Conservation (phyloP, 2,888 invertebrate genomes). For the Lacanobia wlatinum region DNA sequence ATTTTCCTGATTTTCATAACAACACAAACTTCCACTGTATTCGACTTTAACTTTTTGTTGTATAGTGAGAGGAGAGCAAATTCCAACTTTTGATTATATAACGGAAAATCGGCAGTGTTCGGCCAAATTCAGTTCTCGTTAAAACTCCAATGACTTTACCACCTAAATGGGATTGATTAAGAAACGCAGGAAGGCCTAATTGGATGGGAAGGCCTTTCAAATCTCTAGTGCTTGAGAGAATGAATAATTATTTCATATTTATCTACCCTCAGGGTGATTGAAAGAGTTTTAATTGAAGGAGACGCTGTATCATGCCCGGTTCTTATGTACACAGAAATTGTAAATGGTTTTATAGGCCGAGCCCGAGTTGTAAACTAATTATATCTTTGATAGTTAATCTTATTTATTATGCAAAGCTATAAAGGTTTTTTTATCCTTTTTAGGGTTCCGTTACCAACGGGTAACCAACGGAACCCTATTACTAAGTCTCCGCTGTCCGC, state of each 20-base stretch:
- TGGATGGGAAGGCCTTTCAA: slow-evolving; percentile 64
- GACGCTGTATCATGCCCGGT: slow-evolving; percentile 7
- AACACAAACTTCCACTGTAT: slow-evolving; percentile 41
- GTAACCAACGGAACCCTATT: no score
- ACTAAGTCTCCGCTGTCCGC: no score
- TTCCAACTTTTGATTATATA: slow-evolving; percentile 61
- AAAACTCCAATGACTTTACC: slow-evolving; percentile 66
- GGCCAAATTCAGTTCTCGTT: slow-evolving; percentile 60
- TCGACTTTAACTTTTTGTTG: slow-evolving; percentile 55
- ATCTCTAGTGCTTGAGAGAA: slow-evolving; percentile 51
- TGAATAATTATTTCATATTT: slow-evolving; percentile 65
- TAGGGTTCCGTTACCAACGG: not conserved
- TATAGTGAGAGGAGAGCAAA: slow-evolving; percentile 47
- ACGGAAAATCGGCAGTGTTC: slow-evolving; percentile 51
- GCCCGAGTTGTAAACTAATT: slow-evolving; percentile 2
- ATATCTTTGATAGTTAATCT: slow-evolving; percentile 11
- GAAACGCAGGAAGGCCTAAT: slow-evolving; percentile 67
- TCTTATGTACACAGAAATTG: slow-evolving; percentile 26
- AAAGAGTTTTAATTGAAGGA: slow-evolving; percentile 36
- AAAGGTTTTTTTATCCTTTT: not conserved
- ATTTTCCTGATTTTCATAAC: slow-evolving; percentile 51
- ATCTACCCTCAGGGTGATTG: slow-evolving; percentile 37
- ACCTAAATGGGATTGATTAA: slow-evolving; percentile 69
- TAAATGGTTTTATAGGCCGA: slow-evolving; percentile 10
- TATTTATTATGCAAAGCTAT: slow-evolving; percentile 1